Conservation (phyloP, 1,140 invertebrate genomes). For the Saccostrea cuccullata region DNA sequence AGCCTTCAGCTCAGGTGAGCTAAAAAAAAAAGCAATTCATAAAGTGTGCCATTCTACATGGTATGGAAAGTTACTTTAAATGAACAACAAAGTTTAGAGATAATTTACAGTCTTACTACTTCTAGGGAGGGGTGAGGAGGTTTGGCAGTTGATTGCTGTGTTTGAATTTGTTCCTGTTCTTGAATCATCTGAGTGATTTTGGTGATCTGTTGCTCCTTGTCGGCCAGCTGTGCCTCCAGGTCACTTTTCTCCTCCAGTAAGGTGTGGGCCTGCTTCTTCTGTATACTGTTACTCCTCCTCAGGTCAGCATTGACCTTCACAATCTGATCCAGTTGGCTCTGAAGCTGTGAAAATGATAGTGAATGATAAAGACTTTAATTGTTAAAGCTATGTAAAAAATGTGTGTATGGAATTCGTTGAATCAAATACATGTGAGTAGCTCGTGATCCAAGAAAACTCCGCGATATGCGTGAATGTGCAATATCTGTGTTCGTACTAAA, state of each 20-base stretch:
- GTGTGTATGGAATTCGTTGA: too few species aligned
- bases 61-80: background rate
- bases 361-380: too few species aligned
- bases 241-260: constrained; percentile 94
- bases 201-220: constrained; percentile 84
- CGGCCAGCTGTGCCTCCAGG: constrained; percentile 90
- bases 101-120: constrained; percentile 41
- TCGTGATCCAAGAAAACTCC: too few species aligned
- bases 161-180: constrained; percentile 67
- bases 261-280: constrained; percentile 88
- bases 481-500: too few species aligned
- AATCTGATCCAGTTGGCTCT: constrained; percentile 90
- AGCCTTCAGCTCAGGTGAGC: too few species aligned
- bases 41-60: too few species aligned
- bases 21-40: too few species aligned
- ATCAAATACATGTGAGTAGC: too few species aligned
- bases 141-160: background rate
- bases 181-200: constrained; percentile 88
- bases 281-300: constrained; percentile 89
- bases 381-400: too few species aligned
- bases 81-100: background rate
- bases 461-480: too few species aligned
- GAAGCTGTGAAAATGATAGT: constrained; percentile 82
- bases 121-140: constrained; percentile 38
- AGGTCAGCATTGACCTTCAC: constrained; percentile 89